phyloP scores from a whole-genome alignment of 2,113 vertebrate genomes.

The Crocuta crocuta region DNA sequence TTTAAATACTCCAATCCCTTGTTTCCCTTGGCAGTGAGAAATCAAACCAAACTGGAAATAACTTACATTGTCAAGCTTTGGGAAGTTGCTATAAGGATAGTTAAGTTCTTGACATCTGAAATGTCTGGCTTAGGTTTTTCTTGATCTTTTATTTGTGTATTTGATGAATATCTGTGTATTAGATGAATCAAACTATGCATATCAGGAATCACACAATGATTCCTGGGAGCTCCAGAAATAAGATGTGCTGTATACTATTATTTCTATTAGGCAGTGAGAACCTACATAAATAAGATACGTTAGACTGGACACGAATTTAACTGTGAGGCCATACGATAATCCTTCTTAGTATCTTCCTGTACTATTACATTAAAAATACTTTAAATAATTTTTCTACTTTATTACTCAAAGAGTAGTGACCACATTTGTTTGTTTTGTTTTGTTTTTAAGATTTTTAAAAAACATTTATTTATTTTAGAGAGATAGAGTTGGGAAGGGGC shows the following conservation, averaged over 20 bases:
- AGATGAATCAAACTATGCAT: slow-evolving; percentile 80
- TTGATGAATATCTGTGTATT: slow-evolving; percentile 44
- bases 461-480: too few species aligned
- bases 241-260: slow-evolving; percentile 79
- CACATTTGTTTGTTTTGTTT: neutral
- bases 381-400: neutral
- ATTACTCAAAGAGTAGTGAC: neutral
- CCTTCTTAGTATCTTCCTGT: neutral
- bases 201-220: slow-evolving; percentile 75
- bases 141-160: slow-evolving; percentile 79
- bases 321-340: neutral
- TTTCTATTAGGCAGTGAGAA: neutral
- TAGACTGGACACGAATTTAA: neutral
- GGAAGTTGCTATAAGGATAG: slow-evolving; percentile 72
- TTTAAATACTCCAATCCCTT: slow-evolving; percentile 59
- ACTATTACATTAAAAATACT: neutral
- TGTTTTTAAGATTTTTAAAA: too few species aligned
- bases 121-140: slow-evolving; percentile 78
- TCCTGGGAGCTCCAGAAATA: slow-evolving; percentile 63
- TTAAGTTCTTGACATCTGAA: slow-evolving; percentile 82
- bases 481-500: too few species aligned
- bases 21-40: slow-evolving; percentile 63
- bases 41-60: slow-evolving; percentile 78
- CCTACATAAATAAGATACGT: neutral
- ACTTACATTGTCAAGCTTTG: slow-evolving; percentile 62